These are phyloP conservation scores for Leptonema lineaticorne DNA, from an alignment of 1,140 invertebrate species.

Conservation along the genomic window DNA sequence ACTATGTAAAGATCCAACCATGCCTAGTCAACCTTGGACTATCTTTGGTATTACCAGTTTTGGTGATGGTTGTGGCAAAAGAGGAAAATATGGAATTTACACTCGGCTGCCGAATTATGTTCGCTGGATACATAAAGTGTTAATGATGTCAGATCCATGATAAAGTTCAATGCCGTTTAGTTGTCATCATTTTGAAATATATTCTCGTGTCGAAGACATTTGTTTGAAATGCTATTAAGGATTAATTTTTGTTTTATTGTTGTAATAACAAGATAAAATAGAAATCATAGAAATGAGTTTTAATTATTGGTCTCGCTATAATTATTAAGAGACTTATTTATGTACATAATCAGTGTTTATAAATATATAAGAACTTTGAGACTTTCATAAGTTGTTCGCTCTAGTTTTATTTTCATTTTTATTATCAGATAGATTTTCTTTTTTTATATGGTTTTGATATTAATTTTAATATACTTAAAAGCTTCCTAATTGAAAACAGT, in stretches of 20 bases:
- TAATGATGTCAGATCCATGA: slow-evolving; percentile 43
- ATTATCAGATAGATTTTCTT: no score
- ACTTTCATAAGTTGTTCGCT: no score
- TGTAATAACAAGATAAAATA: background rate
- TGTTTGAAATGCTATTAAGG: background rate
- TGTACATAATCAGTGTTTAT: no score
- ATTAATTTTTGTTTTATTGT: background rate
- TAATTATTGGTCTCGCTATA: no score
- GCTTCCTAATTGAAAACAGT: no score
- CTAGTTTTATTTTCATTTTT: no score
- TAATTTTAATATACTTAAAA: no score
- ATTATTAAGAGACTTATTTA: no score
- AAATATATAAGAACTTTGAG: no score
- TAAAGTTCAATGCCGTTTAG: background rate
- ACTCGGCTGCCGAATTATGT: slow-evolving; percentile 84
- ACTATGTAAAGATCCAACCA: slow-evolving; percentile 64
- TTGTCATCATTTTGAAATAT: background rate
- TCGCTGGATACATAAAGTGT: slow-evolving; percentile 70
- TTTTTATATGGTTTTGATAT: no score
- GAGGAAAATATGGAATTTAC: slow-evolving; percentile 91
- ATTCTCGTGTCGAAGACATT: background rate
- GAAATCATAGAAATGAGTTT: no score
- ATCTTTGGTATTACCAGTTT: slow-evolving; percentile 93
- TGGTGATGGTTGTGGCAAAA: slow-evolving; percentile 89
- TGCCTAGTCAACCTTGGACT: slow-evolving; percentile 64